Conservation (phyloP, 1,140 invertebrate genomes). For the Cydia pomonella region DNA sequence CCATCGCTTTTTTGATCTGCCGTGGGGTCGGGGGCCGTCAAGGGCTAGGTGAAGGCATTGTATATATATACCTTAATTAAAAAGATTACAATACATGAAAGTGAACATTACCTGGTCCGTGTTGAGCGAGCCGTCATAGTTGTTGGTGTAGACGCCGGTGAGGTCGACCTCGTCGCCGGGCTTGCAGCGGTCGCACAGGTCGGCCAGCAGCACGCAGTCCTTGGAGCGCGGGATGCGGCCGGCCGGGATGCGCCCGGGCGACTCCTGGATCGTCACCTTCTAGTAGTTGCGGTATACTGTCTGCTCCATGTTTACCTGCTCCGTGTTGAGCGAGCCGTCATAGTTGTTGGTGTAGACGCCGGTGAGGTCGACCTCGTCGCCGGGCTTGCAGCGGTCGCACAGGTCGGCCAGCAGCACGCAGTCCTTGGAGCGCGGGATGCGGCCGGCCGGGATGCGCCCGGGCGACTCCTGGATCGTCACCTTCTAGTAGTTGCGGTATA, state of each 20-base stretch:
- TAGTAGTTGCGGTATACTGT: constrained; percentile 99
- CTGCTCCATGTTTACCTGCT: constrained; percentile 96
- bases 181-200: constrained; percentile 98
- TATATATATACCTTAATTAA: no score
- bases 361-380: constrained; percentile 97
- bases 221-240: constrained; percentile 99
- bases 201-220: constrained; percentile 96
- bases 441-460: constrained; percentile 94
- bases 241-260: constrained; percentile 94
- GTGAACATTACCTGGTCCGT: constrained; percentile 86
- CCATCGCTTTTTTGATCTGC: no score
- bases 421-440: constrained; percentile 99
- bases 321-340: constrained; percentile 98
- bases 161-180: constrained; percentile 99
- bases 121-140: constrained; percentile 98
- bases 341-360: constrained; percentile 99
- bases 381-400: constrained; percentile 98
- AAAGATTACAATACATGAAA: no score
- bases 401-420: constrained; percentile 97
- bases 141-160: constrained; percentile 98
- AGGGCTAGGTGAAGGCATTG: no score
- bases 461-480: constrained; percentile 99
- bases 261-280: constrained; percentile 98
- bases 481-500: constrained; percentile 99
- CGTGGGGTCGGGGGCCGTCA: no score